Conservation (phyloP, 2,113 vertebrate species). For the Pterocles gutturalis region DNA sequence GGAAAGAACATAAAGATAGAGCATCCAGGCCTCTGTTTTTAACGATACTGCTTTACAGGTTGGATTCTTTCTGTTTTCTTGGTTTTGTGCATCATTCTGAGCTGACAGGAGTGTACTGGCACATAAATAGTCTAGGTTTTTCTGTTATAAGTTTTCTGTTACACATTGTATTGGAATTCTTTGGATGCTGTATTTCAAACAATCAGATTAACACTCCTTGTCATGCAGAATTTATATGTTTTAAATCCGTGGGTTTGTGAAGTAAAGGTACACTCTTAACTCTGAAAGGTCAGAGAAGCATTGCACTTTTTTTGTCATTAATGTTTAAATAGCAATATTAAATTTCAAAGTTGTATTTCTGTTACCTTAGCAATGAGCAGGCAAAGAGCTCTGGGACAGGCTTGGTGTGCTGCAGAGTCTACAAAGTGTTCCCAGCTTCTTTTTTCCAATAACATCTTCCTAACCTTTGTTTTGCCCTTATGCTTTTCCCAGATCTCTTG, state of each 20-base stretch:
- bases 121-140: background rate
- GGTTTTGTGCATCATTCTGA: background rate
- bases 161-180: background rate
- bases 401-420: background rate
- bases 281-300: background rate
- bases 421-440: background rate
- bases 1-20: background rate
- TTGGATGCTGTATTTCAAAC: background rate
- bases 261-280: background rate
- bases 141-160: background rate
- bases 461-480: conserved; percentile 2
- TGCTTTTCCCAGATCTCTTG: background rate
- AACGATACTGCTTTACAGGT: background rate
- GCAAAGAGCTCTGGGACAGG: background rate
- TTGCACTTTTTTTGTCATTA: background rate
- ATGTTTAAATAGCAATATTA: background rate
- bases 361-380: background rate
- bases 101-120: background rate
- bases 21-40: background rate
- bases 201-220: background rate
- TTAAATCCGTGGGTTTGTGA: background rate
- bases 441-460: background rate
- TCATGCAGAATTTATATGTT: background rate
- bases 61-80: background rate
- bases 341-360: background rate